Evolutionary conservation across 23 tunicate species (phyloP).

Genomic region (Aplidium turbinatum): DNA sequence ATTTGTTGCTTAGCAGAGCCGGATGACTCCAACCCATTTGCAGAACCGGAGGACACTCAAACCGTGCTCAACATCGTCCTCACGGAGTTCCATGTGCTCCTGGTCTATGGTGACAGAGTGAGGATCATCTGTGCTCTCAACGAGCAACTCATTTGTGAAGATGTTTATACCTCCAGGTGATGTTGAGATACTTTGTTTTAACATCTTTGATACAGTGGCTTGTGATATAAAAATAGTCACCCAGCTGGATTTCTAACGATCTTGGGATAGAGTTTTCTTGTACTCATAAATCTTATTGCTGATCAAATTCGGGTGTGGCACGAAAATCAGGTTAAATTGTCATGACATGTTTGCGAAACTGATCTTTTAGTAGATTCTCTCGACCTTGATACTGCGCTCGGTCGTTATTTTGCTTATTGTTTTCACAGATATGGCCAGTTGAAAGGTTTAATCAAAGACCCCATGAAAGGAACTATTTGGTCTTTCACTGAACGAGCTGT

Average conservation of each 20-base stretch:
- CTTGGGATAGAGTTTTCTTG: too few species aligned
- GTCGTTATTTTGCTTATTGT: too few species aligned
- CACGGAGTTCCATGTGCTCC: slow-evolving; percentile 74
- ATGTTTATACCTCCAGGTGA: slow-evolving; percentile 77
- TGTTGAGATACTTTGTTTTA: background rate
- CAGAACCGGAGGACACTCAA: slow-evolving; percentile 11
- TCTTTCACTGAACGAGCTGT: slow-evolving; percentile 68
- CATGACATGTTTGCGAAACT: too few species aligned
- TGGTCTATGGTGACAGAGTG: slow-evolving; percentile 60
- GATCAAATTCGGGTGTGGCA: too few species aligned
- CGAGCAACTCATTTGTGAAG: slow-evolving; percentile 80
- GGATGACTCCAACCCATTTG: slow-evolving; percentile 56
- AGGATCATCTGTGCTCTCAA: slow-evolving; percentile 68
- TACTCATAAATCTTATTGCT: too few species aligned
- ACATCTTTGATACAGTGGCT: too few species aligned
- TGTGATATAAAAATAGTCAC: background rate
- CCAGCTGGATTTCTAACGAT: too few species aligned
- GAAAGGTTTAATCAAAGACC: slow-evolving; percentile 65
- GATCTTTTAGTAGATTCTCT: too few species aligned
- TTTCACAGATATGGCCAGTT: slow-evolving; percentile 59
- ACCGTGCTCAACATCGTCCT: slow-evolving; percentile 56
- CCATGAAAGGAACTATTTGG: slow-evolving; percentile 58
- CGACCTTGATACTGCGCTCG: too few species aligned
- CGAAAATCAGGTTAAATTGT: too few species aligned
- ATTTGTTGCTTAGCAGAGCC: slow-evolving; percentile 35